Base-by-base conservation (phyloP, 2,113 vertebrate species). In the Lota lota region DNA sequence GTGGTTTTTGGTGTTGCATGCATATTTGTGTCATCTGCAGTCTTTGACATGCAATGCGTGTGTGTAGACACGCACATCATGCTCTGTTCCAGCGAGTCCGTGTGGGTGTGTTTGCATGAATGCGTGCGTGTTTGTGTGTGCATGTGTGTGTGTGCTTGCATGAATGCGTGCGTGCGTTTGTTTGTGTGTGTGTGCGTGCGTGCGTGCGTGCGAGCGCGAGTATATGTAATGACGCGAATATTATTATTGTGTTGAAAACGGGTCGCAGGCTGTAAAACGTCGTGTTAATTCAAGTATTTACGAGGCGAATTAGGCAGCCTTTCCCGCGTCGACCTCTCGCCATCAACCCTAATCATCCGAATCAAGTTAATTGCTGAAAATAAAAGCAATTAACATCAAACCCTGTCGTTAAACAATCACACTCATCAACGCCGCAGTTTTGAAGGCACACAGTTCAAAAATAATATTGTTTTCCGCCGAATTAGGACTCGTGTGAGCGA, bases 271-370 rank as follows among this genome's bases (percentile, higher is more conserved):
- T 61, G 36, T 36, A 0, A 1, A 14, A 22, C n/a, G 22, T 69
- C 14, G 53, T 2, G 36, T 61, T 76, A 74, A 80, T 77, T 15
- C 79, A 22, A 62, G 69, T 82, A 71, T 85, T 88, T 75, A 83
- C 14, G 63, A 71, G 59, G 61, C 67, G 16, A 80, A 81, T 83
- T 73, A 77, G 72, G 71, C 15, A 63, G 4, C 18, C 51, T 57
- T 64, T 50, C 18, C 50, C 12, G 59, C 61, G 15, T 33, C 28
- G 28, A 53, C 67, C 54, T 5, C 83, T 78, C 20, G 47, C 79
- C 64, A 76, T n/a, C 53, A 64, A 80, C 67, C 73, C 24, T 68
- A 75, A 85, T 83, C 82, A 77, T 33, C 47, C 68, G 36, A 63
- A 40, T 69, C 53, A 24, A 18, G 50, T 64, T 56, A 79, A 81